Base-by-base conservation (phyloP, 1,140 invertebrate genomes). In the Plectrocnemia conspersa region DNA sequence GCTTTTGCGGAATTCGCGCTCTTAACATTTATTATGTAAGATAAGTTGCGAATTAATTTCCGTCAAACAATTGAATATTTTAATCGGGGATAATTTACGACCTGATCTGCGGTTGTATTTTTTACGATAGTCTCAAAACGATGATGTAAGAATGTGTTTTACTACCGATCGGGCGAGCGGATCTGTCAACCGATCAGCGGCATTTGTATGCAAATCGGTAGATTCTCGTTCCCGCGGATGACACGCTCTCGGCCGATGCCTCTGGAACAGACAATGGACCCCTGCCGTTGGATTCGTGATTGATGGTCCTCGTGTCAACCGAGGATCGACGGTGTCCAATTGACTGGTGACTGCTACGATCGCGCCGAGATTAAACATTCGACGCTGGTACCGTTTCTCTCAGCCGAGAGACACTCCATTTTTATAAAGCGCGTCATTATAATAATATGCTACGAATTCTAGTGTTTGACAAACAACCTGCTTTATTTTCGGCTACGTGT, bases 141-240 rank as follows among this genome's bases (percentile, higher is more conserved):
- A 29, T 29, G 27, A 29, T 29, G 27, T 29, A 29, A 29, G 27
- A 29, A 29, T 29, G 27, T 29, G 27, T 29, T 29, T 29, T 29
- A 29, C 27, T 27, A 47, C 29, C 44, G 25, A 47, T 47, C 24
- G 18, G 29, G 19, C 44, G 44, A n/a, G 21, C 4, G 29, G 24
- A 13, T 47, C 44, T 16, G 29, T 47, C 44, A 10, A 9, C 23
- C 24, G n/a, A 16, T 27, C 29, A 18, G 44, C 44, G 44, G 44
- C 44, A 47, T 47, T 47, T 25, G 13, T 47, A 47, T 47, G 44
- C 29, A 10, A 24, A 22, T 47, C 19, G 22, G 13, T 6, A 18
- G 25, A 27, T 47, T 47, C 29, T 22, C 25, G 44, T 47, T 25
- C 16, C 44, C 44, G 24, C 25, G 29, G 22, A 33, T 49, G 47